Conservation (phyloP, 2,888 invertebrate genomes). For the Rhingia rostrata region DNA sequence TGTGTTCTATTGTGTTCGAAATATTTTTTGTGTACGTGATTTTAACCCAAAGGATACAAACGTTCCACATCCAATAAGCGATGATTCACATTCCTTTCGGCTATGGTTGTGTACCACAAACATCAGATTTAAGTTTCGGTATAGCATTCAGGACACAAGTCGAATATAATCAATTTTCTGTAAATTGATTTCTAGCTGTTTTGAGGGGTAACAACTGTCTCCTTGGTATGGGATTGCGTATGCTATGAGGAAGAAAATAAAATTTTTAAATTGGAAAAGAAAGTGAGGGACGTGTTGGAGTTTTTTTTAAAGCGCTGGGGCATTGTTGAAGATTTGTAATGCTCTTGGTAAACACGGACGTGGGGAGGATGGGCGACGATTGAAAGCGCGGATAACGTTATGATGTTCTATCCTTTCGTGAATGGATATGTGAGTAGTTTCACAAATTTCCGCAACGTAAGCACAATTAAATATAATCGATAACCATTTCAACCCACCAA, state of each 20-base stretch:
- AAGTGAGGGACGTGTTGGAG: conserved; percentile 35
- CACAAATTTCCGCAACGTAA: too few relatives aligned
- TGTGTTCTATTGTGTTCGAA: conserved; percentile 43
- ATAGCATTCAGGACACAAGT: conserved; percentile 41
- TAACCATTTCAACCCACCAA: too few relatives aligned
- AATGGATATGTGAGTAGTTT: too few relatives aligned
- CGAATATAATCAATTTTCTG: conserved; percentile 67
- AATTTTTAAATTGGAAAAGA: conserved; percentile 48
- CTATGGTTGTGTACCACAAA: neutral
- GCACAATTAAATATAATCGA: too few relatives aligned
- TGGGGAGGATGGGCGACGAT: neutral
- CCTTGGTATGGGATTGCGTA: too few relatives aligned
- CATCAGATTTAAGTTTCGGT: conserved; percentile 16
- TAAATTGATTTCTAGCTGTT: conserved; percentile 53
- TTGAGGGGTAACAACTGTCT: neutral
- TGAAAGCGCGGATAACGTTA: too few relatives aligned
- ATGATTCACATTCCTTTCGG: neutral
- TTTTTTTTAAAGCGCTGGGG: conserved; percentile 47
- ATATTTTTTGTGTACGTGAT: conserved; percentile 69
- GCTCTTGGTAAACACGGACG: conserved; percentile 18
- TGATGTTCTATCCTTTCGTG: too few relatives aligned
- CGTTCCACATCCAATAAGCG: conserved; percentile 28
- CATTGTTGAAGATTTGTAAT: conserved; percentile 44
- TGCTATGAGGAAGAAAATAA: conserved; percentile 18
- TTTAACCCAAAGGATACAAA: conserved; percentile 51